Evolutionary conservation across 2,888 invertebrate species (phyloP).

Genomic region (Chymomyza fuscimana): DNA sequence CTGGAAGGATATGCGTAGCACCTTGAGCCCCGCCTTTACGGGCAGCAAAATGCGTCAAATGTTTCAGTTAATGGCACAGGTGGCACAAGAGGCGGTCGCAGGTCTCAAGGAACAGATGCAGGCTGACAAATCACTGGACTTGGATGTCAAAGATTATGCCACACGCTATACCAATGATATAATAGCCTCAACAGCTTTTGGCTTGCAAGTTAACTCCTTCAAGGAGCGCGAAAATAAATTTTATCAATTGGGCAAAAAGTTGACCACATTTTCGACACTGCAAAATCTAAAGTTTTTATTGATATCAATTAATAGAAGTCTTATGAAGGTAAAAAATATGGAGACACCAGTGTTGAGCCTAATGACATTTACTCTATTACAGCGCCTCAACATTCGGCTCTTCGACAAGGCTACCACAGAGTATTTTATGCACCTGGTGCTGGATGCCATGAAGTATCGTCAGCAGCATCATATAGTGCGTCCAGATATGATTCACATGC

Average conservation of each 20-base stretch:
- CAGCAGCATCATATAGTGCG: slow-evolving; percentile 80
- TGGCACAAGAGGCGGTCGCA: slow-evolving; percentile 65
- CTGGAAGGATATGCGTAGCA: slow-evolving; percentile 80
- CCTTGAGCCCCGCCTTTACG: slow-evolving; percentile 80
- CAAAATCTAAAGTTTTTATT: slow-evolving; percentile 65
- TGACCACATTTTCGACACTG: slow-evolving; percentile 77
- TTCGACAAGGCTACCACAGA: slow-evolving; percentile 72
- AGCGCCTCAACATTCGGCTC: slow-evolving; percentile 68
- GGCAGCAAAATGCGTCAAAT: slow-evolving; percentile 80
- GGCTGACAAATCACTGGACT: slow-evolving; percentile 47
- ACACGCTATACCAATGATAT: slow-evolving; percentile 79
- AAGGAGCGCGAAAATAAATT: slow-evolving; percentile 81
- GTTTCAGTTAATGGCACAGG: slow-evolving; percentile 78
- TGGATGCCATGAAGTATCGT: slow-evolving; percentile 80
- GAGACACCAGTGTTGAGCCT: neutral
- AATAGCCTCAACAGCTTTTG: slow-evolving; percentile 78
- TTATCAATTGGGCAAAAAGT: slow-evolving; percentile 81
- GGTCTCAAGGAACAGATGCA: slow-evolving; percentile 50
- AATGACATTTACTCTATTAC: slow-evolving; percentile 1
- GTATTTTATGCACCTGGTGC: slow-evolving; percentile 80
- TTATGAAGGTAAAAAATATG: slow-evolving; percentile 59
- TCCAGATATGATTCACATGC: slow-evolving; percentile 82
- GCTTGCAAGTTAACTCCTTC: slow-evolving; percentile 81
- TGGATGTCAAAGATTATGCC: slow-evolving; percentile 79
- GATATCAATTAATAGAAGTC: slow-evolving; percentile 37